A percentile compares a stretch with the other conserved stretches of the same genome.
Evolutionary conservation across 2,797 vertebrate species (phyloP).

Genomic region (Pristis pectinata): DNA sequence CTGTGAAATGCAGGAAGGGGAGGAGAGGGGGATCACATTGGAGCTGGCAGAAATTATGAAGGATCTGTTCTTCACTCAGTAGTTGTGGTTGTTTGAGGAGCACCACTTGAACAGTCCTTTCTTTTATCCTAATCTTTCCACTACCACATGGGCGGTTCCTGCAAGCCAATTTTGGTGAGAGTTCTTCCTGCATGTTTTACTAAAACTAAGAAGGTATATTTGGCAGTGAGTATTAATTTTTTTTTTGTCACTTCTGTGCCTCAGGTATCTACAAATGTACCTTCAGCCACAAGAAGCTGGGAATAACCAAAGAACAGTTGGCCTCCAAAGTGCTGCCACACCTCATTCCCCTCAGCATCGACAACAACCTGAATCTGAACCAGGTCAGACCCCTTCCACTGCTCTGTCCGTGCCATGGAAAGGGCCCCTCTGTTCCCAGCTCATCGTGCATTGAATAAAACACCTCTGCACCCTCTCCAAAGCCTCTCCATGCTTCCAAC

Average conservation of each 20-base stretch:
- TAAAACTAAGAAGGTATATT: not conserved
- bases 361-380: slow-evolving; percentile 95
- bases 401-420: too few relatives aligned
- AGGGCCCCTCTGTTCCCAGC: not conserved
- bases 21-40: too few relatives aligned
- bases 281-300: slow-evolving; percentile 94
- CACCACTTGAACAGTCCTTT: not conserved
- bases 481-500: too few relatives aligned
- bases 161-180: not conserved
- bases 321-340: slow-evolving; percentile 88
- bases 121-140: not conserved
- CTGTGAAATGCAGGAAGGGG: too few relatives aligned
- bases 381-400: slow-evolving; percentile 65
- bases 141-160: not conserved
- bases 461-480: too few relatives aligned
- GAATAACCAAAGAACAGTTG: slow-evolving; percentile 94
- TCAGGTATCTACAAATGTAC: slow-evolving; percentile 98
- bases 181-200: not conserved
- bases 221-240: not conserved
- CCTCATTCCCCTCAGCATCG: slow-evolving; percentile 91
- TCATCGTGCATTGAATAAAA: not conserved
- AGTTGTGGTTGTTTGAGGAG: not conserved
- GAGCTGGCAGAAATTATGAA: too few relatives aligned
- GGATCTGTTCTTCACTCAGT: not conserved
- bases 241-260: not conserved